phyloP scores from a whole-genome alignment of 2,888 invertebrate species.

The Periphyllus acericola region DNA sequence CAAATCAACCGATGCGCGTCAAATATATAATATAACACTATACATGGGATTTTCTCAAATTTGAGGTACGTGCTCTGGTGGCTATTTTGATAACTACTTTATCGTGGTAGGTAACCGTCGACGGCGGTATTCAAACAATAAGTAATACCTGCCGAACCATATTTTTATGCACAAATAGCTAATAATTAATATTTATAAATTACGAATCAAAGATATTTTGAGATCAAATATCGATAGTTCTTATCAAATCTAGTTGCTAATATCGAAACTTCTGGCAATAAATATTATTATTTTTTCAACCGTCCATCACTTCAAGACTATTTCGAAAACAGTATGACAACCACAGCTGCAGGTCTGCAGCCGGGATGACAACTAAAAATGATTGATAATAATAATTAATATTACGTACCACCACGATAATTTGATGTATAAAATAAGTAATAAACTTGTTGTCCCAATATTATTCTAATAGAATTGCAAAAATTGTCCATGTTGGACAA shows the following conservation, averaged over 20 bases:
- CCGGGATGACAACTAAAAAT: neutral
- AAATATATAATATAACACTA: too few species aligned
- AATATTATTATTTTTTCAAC: neutral
- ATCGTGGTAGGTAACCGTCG: too few species aligned
- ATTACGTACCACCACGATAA: neutral
- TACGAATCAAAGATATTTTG: neutral
- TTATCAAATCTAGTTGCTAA: neutral
- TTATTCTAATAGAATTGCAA: slow-evolving; percentile 2
- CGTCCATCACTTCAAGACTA: neutral
- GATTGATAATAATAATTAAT: neutral
- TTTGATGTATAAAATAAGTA: neutral
- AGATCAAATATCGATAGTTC: neutral
- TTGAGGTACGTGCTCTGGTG: too few species aligned
- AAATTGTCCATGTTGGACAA: neutral
- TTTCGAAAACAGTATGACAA: slow-evolving; percentile 21
- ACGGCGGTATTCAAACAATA: too few species aligned
- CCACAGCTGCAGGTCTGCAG: neutral
- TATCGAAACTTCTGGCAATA: neutral
- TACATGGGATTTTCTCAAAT: too few species aligned
- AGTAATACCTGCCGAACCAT: too few species aligned
- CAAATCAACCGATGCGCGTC: too few species aligned
- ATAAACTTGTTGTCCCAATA: neutral
- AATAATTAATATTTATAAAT: too few species aligned
- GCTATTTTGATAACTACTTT: too few species aligned
- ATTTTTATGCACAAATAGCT: too few species aligned